A percentile compares a stretch with the other conserved stretches of the same genome.
phyloP scores from a whole-genome alignment of 2,113 vertebrate species.

The Pollimyrus isidori region DNA sequence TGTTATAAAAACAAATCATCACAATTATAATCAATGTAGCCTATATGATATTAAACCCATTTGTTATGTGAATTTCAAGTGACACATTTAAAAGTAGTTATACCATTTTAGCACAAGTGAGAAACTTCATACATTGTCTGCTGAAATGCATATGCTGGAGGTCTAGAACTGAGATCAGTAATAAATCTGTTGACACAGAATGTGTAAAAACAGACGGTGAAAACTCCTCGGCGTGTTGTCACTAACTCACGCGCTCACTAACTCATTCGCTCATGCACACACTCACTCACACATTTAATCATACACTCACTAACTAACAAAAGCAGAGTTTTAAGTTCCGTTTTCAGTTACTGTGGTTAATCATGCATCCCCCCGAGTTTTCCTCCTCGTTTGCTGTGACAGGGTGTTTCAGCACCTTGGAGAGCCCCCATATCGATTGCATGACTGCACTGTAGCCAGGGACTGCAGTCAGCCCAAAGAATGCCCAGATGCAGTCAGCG shows the following conservation, averaged over 20 bases:
- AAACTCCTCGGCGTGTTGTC: background rate
- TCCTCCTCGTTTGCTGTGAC: background rate
- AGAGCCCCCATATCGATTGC: background rate
- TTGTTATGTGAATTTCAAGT: background rate
- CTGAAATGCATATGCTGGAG: background rate
- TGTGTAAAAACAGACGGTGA: constrained; percentile 1
- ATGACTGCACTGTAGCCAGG: background rate
- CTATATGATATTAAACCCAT: background rate
- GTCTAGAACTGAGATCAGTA: constrained; percentile 9
- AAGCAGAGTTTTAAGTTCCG: background rate
- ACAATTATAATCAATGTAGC: background rate
- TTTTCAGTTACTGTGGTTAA: background rate
- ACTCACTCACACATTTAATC: background rate
- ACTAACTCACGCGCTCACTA: background rate
- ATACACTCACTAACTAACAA: background rate
- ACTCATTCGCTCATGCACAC: background rate
- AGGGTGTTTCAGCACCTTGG: constrained; percentile 3
- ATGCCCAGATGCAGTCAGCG: background rate
- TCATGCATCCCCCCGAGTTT: background rate
- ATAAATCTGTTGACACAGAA: background rate
- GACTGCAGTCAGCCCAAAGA: background rate
- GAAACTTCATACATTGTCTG: background rate
- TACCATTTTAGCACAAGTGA: background rate
- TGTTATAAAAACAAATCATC: background rate
- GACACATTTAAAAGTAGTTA: background rate